These are phyloP conservation scores for Eidolon helvum DNA, from an alignment of 2,113 vertebrate genomes.

Conservation along the genomic window DNA sequence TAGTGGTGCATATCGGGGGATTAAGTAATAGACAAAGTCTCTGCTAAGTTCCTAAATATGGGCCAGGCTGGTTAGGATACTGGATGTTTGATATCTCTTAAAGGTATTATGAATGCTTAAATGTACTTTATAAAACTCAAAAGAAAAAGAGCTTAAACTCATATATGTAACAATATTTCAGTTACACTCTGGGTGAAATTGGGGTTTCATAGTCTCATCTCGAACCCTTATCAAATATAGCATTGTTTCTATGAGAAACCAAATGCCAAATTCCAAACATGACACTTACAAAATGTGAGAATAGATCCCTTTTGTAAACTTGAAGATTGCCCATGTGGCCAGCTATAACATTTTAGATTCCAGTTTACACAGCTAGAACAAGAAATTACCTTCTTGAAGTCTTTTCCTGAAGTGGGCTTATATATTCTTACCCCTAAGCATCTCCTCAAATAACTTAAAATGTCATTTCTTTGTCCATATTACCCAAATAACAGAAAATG, in stretches of 20 bases:
- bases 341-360: slow-evolving; percentile 36
- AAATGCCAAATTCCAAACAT: slow-evolving; percentile 36
- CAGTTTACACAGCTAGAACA: neutral
- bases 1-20: neutral
- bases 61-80: neutral
- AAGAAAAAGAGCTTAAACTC: neutral
- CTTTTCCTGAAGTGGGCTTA: slow-evolving; percentile 4
- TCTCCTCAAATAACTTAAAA: slow-evolving; percentile 30
- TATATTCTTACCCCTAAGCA: neutral
- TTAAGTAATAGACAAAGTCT: neutral
- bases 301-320: neutral
- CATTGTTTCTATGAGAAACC: neutral
- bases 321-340: neutral
- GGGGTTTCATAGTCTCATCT: neutral
- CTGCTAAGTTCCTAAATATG: neutral
- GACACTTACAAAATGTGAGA: neutral
- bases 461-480: neutral
- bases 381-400: neutral
- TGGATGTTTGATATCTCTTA: neutral
- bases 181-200: neutral
- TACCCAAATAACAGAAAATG: neutral
- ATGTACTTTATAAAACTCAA: slow-evolving; percentile 28
- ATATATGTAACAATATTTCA: slow-evolving; percentile 38
- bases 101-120: slow-evolving; percentile 31
- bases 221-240: slow-evolving; percentile 44